Evolutionary conservation across 2,888 invertebrate genomes (phyloP), one percentile per base, ranked within the genome.

Genomic region (Cephus runcator): DNA sequence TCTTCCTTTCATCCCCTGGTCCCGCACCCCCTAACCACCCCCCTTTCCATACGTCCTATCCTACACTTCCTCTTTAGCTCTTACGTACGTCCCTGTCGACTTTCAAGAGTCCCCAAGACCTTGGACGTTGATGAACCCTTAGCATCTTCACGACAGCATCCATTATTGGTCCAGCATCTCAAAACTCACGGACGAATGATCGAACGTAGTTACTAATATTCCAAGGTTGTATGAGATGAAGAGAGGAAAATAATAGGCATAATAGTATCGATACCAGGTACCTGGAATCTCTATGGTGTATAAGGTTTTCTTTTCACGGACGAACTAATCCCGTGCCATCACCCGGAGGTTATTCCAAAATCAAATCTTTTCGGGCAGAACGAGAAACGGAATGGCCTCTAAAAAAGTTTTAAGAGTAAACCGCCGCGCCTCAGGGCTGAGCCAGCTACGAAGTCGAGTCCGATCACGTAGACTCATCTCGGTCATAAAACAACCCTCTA

Each of bases 391-490:
- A 85, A 84, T 83, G 79, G 84, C 73, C 83, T 80, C 80, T 84
- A 83, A 87, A 85, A 85, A 87, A 87, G 85, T 86, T 87, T 84
- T 81, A 85, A 82, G 82, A 80, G 80, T 77, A 81, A 81, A 79
- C 78, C 78, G 81, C 69, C 35, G 73, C 35, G 40, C 76, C 75
- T 75, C 73, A 69, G 76, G 78, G 71, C 73, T 73, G 71, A 77
- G 79, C 73, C 76, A 79, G 78, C 78, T 36, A 75, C 75, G 76
- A 73, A 73, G 68, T 33, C 73, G 78, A 89, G 87, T 87, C 90
- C 86, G 89, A 88, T 90, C 90, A 90, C 90, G 90, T 90, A 88
- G 87, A 85, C 88, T 88, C 90, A 90, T 90, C 89, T 88, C 78
- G 83, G 80, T 81, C 84, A 75, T 86, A 85, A 85, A 85, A 84